Conservation (phyloP, 1,140 invertebrate species). For the Nephotettix cincticeps region DNA sequence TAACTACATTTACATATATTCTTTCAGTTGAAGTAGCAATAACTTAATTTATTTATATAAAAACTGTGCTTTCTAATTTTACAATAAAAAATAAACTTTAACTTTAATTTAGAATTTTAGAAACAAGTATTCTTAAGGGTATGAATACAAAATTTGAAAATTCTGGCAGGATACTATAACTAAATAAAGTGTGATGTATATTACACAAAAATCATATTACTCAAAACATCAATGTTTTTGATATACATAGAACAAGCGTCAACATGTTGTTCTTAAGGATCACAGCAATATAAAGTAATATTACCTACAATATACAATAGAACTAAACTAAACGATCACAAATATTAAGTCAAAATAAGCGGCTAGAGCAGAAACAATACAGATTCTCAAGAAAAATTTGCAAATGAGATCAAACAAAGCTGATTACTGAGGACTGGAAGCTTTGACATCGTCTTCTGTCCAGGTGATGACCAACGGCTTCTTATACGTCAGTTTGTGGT, state of each 20-base stretch:
- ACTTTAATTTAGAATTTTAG: too few relatives aligned
- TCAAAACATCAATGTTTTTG: too few relatives aligned
- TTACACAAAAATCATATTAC: too few relatives aligned
- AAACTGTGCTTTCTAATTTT: too few relatives aligned
- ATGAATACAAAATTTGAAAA: too few relatives aligned
- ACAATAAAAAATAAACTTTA: too few relatives aligned
- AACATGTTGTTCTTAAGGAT: slow-evolving; percentile 4
- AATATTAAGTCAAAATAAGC: slow-evolving; percentile 12
- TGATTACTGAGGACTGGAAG: slow-evolving; percentile 10
- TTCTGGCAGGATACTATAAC: too few relatives aligned
- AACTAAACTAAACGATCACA: slow-evolving; percentile 9
- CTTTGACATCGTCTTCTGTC: slow-evolving; percentile 13
- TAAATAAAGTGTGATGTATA: too few relatives aligned
- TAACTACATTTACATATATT: too few relatives aligned
- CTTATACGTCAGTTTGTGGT: slow-evolving; percentile 10
- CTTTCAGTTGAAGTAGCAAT: too few relatives aligned
- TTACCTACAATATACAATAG: slow-evolving; percentile 16
- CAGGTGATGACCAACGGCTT: slow-evolving; percentile 11
- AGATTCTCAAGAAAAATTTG: slow-evolving; percentile 11
- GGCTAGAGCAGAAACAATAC: slow-evolving; percentile 6
- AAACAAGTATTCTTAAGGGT: too few relatives aligned
- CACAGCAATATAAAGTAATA: slow-evolving; percentile 15
- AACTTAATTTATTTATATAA: too few relatives aligned
- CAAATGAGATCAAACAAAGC: slow-evolving; percentile 1
- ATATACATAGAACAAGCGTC: background rate